Conservation (phyloP, 2,797 vertebrate genomes). For the Muscicapa comitata region DNA sequence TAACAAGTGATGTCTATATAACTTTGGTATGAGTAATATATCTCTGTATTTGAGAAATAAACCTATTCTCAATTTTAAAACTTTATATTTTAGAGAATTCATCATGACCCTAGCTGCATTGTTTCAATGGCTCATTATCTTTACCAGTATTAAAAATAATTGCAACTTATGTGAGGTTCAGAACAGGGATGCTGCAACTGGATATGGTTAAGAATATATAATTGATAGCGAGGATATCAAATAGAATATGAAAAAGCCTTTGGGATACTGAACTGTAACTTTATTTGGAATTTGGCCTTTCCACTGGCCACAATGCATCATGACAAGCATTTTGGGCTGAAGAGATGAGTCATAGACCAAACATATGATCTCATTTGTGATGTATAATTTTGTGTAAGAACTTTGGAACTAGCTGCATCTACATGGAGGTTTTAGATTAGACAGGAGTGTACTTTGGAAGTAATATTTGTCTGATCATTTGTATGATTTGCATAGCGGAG, state of each 20-base stretch:
- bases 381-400: background rate
- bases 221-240: background rate
- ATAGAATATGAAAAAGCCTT: background rate
- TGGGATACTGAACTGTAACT: background rate
- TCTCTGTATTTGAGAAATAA: background rate
- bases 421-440: background rate
- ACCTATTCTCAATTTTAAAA: background rate
- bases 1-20: background rate
- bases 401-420: background rate
- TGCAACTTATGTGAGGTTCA: background rate
- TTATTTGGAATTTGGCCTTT: background rate
- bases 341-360: background rate
- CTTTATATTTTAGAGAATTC: background rate
- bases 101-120: background rate
- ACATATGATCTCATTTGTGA: background rate
- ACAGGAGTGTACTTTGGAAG: background rate
- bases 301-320: background rate
- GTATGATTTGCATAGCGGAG: rapidly evolving
- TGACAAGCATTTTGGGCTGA: background rate
- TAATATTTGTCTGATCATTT: background rate
- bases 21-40: background rate
- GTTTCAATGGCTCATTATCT: background rate
- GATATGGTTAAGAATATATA: background rate
- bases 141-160: background rate
- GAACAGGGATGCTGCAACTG: background rate